A percentile compares a stretch with the other conserved stretches of the same genome.
These are phyloP conservation scores for Ptychobarbus kaznakovi DNA, from an alignment of 2,797 vertebrate species.

Conservation along the genomic window DNA sequence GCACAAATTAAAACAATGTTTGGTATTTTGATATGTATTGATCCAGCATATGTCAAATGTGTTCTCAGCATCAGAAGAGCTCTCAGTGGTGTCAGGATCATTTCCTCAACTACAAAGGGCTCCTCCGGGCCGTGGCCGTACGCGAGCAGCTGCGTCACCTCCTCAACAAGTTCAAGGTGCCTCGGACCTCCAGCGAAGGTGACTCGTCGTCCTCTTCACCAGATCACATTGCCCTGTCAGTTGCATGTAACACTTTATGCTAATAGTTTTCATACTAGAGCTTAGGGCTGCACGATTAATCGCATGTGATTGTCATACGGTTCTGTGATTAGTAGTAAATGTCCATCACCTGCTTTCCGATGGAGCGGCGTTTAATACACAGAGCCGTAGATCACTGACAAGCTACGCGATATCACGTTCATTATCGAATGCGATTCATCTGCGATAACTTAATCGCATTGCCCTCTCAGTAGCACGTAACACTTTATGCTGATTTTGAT, in stretches of 20 bases:
- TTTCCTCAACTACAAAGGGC: conserved; percentile 97
- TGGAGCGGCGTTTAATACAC: no score
- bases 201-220: background rate
- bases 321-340: no score
- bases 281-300: no score
- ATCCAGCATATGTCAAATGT: background rate
- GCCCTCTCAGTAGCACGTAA: no score
- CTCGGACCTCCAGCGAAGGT: conserved; percentile 96
- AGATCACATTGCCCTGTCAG: background rate
- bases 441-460: no score
- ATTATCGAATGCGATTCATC: no score
- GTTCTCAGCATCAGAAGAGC: conserved; percentile 90
- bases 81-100: conserved; percentile 98
- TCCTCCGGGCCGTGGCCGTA: conserved; percentile 88
- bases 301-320: no score
- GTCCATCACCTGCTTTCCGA: no score
- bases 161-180: conserved; percentile 96
- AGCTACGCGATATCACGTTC: no score
- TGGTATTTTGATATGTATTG: background rate
- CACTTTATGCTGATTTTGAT: no score
- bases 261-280: background rate
- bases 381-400: no score
- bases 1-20: background rate
- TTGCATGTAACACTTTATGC: background rate
- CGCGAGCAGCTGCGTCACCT: conserved; percentile 95